These are phyloP conservation scores for Liasis olivaceus DNA, from an alignment of 2,797 vertebrate species.

Conservation along the genomic window DNA sequence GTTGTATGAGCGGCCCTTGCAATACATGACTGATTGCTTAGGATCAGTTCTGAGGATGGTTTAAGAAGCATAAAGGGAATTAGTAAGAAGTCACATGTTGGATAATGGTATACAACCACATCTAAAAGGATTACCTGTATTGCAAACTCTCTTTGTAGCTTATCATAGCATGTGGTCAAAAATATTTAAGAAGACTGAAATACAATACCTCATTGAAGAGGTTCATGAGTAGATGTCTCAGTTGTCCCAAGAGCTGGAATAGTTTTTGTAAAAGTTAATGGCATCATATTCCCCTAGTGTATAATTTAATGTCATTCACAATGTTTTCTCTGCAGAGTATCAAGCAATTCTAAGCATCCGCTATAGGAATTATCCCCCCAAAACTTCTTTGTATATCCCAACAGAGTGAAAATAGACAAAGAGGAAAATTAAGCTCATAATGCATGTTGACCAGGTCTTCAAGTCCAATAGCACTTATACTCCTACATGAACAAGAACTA, in stretches of 20 bases:
- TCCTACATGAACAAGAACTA: neutral
- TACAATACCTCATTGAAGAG: neutral
- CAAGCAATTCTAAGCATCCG: constrained; percentile 9
- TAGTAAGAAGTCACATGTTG: neutral
- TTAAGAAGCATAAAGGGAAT: neutral
- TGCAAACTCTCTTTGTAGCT: neutral
- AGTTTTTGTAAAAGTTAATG: constrained; percentile 6
- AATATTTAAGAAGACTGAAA: constrained; percentile 12
- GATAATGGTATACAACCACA: neutral
- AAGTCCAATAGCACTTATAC: neutral
- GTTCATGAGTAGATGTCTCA: neutral
- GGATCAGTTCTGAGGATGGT: neutral
- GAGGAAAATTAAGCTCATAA: neutral
- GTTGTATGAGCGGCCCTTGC: neutral
- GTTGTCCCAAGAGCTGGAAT: neutral
- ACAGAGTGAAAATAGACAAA: neutral
- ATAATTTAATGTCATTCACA: neutral
- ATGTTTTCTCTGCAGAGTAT: neutral
- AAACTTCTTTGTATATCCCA: neutral
- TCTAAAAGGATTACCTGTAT: constrained; percentile 12
- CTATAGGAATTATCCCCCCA: neutral
- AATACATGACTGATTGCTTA: neutral
- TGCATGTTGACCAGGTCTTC: neutral
- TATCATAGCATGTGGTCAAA: neutral
- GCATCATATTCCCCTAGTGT: neutral